Base-by-base conservation (phyloP, 2,888 invertebrate genomes). In the Dicycla oo region DNA sequence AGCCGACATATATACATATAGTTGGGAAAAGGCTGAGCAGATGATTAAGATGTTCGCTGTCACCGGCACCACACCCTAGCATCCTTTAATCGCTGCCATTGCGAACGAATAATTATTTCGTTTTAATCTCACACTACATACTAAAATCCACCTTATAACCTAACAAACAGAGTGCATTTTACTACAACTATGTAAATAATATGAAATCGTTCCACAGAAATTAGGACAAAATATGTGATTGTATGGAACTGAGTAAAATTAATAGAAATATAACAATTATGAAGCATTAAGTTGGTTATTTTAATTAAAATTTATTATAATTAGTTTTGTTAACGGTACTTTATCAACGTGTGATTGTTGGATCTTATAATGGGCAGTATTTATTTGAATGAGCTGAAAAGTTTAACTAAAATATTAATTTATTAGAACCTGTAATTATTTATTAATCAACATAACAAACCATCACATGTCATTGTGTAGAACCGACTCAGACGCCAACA, bases 61-160 rank as follows among this genome's bases (percentile, higher is more conserved):
- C 68, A 82, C 56, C 72, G 54, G 20, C 40, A 78, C 86, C 81
- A 38, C 64, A 72, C 76, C 65, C 30, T 61, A 60, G 63, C 38
- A 75, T 80, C 80, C 81, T 71, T 79, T 86, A 83, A 84, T 85
- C 75, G 80, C 64, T 56, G 69, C 64, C 73, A 85, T 83, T 85
- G 78, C 83, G 68, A 81, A 86, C 76, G 80, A 83, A 84, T 81
- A 82, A 88, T 85, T 81, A 86, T 84, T 84, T 78, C 63, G 72
- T 77, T 76, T 65, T 54, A 72, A 15, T 74, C 53, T n/a, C 45
- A 26, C 26, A 8, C 26, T 23, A 10, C 54, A 68, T 54, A 51
- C 64, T n/a, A 70, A 20, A 54, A 34, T 23, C 38, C 18, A 47
- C 60, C 45, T 65, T 78, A 76, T 43, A 1, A 0, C 0, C 0